phyloP scores from a whole-genome alignment of 2,888 invertebrate genomes.

The Noctuana brunneofusca region DNA sequence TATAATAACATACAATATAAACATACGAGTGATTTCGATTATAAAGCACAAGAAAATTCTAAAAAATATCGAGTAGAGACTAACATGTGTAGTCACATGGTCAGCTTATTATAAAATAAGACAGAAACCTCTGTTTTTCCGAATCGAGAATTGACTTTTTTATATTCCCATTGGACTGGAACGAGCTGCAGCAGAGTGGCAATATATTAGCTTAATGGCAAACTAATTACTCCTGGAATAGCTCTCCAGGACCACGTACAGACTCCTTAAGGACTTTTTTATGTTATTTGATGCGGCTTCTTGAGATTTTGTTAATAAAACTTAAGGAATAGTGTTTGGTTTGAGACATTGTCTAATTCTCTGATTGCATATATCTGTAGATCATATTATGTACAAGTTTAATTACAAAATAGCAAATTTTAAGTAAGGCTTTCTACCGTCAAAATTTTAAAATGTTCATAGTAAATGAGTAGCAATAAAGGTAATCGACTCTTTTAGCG shows the following conservation, averaged over 20 bases:
- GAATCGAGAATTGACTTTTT: slow-evolving; percentile 51
- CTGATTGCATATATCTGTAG: too few relatives aligned
- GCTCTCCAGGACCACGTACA: slow-evolving; percentile 67
- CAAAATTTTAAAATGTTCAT: too few relatives aligned
- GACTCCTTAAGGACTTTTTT: slow-evolving; percentile 54
- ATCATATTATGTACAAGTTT: too few relatives aligned
- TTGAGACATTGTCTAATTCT: too few relatives aligned
- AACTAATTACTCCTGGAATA: slow-evolving; percentile 72
- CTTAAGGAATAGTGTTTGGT: slow-evolving; percentile 4
- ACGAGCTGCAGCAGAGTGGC: slow-evolving; percentile 54
- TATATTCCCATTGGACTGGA: slow-evolving; percentile 55
- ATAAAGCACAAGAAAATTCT: too few relatives aligned
- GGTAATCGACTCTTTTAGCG: too few relatives aligned
- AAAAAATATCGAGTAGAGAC: background rate
- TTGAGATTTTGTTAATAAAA: slow-evolving; percentile 30
- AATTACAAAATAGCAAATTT: too few relatives aligned
- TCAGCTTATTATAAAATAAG: slow-evolving; percentile 48
- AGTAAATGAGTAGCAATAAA: too few relatives aligned
- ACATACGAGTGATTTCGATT: too few relatives aligned
- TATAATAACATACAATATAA: too few relatives aligned
- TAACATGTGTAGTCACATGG: slow-evolving; percentile 45
- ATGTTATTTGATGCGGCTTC: slow-evolving; percentile 28
- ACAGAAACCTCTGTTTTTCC: slow-evolving; percentile 46
- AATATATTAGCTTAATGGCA: slow-evolving; percentile 73
- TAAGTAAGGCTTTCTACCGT: too few relatives aligned